These are phyloP conservation scores for Lasius platythorax DNA, from an alignment of 2,888 invertebrate species.

Conservation along the genomic window DNA sequence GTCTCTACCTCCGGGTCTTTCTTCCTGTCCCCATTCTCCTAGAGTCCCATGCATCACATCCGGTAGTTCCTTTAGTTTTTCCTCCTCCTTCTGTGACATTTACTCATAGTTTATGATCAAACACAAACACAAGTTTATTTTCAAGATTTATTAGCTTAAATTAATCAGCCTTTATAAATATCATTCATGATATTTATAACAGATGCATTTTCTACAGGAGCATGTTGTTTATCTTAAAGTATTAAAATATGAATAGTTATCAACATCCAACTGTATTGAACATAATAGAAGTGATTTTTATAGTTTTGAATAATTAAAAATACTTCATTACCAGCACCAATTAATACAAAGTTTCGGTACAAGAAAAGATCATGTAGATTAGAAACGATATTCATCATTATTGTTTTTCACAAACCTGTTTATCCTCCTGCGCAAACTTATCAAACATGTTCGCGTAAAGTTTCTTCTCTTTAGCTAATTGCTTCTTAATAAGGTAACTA, in stretches of 20 bases:
- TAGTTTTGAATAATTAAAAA: conserved; percentile 28
- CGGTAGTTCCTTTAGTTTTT: conserved; percentile 89
- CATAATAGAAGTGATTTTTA: neutral
- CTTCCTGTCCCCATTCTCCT: conserved; percentile 92
- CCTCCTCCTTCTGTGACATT: conserved; percentile 90
- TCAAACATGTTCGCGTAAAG: conserved; percentile 98
- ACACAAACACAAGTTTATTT: conserved; percentile 61
- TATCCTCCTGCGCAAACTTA: conserved; percentile 94
- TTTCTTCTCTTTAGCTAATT: conserved; percentile 93
- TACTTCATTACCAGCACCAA: conserved; percentile 24
- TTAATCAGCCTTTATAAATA: conserved; percentile 28
- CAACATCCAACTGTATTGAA: neutral
- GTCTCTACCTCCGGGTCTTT: conserved; percentile 89
- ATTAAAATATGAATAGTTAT: conserved; percentile 18
- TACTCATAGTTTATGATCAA: conserved; percentile 80
- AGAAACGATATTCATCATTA: conserved; percentile 44
- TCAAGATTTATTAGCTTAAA: conserved; percentile 38
- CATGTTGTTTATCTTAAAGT: neutral
- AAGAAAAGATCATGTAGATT: neutral
- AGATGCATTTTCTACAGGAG: conserved; percentile 18
- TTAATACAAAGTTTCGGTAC: neutral
- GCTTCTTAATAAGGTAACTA: conserved; percentile 91
- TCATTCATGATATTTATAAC: conserved; percentile 40
- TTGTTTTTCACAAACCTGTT: conserved; percentile 86
- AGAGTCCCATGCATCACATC: conserved; percentile 91